These are phyloP conservation scores for Piaya cayana DNA, from an alignment of 2,113 vertebrate genomes.

Conservation along the genomic window DNA sequence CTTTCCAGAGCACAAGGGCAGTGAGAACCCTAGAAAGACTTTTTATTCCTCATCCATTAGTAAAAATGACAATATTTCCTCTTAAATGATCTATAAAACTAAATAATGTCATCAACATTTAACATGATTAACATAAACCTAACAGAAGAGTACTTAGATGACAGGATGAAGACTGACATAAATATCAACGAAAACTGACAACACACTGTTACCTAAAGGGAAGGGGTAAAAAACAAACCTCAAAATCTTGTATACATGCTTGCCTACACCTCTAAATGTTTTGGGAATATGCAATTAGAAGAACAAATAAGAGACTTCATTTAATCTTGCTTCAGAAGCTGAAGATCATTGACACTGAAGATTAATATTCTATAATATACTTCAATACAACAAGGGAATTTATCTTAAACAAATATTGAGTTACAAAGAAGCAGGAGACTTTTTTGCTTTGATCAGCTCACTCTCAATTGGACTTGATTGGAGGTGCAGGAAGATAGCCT, in stretches of 20 bases:
- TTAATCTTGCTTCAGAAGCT: background rate
- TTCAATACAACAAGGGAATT: background rate
- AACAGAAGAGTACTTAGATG: background rate
- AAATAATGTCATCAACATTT: background rate
- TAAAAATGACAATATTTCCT: background rate
- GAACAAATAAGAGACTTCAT: background rate
- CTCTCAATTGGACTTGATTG: background rate
- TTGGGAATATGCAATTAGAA: background rate
- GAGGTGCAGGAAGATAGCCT: background rate
- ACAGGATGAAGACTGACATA: background rate
- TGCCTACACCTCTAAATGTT: background rate
- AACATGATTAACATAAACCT: no score
- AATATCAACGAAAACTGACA: background rate
- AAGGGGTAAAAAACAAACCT: background rate
- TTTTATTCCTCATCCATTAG: background rate
- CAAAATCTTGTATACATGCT: background rate
- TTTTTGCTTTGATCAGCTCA: background rate
- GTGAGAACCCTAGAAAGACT: background rate
- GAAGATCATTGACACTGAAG: background rate
- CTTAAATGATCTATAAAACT: background rate
- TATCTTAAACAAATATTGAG: background rate
- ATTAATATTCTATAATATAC: background rate
- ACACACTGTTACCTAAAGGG: background rate
- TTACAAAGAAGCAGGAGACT: background rate
- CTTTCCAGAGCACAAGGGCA: background rate